Conservation (phyloP, 2,888 invertebrate species). For the Megaustenia siamemsis region DNA sequence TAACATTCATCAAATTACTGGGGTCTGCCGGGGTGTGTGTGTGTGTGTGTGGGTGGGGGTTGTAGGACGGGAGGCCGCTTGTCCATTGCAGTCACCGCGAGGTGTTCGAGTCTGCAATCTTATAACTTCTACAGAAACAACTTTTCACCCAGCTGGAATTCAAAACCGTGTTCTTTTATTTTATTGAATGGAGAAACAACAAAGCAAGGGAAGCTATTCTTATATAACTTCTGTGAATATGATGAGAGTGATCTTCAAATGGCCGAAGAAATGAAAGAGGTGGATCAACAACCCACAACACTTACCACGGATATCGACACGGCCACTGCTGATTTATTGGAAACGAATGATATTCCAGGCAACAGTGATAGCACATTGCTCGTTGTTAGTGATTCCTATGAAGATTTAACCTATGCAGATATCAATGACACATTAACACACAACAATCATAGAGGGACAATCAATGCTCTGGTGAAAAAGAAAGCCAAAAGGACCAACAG, state of each 20-base stretch:
- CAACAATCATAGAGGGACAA: constrained; percentile 49
- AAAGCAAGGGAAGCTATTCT: constrained; percentile 37
- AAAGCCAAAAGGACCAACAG: constrained; percentile 24
- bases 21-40: no score
- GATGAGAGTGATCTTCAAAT: constrained; percentile 35
- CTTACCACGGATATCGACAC: constrained; percentile 60
- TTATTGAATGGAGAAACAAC: no score
- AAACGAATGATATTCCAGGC: constrained; percentile 81
- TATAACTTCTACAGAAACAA: no score
- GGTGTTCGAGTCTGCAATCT: no score
- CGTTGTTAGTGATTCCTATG: constrained; percentile 82
- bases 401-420: constrained; percentile 71
- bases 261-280: constrained; percentile 73
- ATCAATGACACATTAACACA: constrained; percentile 55
- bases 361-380: constrained; percentile 86
- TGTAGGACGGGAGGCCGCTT: no score
- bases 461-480: constrained; percentile 45
- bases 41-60: no score
- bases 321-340: constrained; percentile 68
- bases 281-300: constrained; percentile 64
- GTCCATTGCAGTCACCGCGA: no score
- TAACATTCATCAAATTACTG: no score
- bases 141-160: no score
- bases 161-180: no score
- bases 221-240: neutral